Conservation (phyloP, 2,888 invertebrate genomes). For the Acanthococcus lagerstroemiae region DNA sequence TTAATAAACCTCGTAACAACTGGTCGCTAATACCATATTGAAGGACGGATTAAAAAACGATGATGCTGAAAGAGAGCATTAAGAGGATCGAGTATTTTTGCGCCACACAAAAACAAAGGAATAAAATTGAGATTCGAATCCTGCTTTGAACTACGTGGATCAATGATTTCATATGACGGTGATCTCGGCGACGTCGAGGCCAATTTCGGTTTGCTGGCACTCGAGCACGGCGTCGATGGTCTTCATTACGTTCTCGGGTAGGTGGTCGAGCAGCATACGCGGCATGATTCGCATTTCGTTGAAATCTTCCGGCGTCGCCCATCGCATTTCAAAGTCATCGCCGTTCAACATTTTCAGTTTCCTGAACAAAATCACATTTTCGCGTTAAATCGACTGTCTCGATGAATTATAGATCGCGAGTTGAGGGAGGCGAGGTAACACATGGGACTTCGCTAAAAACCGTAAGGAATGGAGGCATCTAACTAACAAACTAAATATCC, state of each 20-base stretch:
- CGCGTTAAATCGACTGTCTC: background rate
- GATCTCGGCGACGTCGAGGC: conserved; percentile 37
- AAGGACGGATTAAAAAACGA: conserved; percentile 13
- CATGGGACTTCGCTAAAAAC: background rate
- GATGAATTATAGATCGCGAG: background rate
- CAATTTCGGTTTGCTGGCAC: conserved; percentile 41
- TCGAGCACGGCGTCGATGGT: conserved; percentile 55
- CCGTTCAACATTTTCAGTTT: conserved; percentile 49
- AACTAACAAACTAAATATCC: too few relatives aligned
- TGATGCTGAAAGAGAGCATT: conserved; percentile 12
- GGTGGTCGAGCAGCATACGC: conserved; percentile 73
- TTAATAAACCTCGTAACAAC: background rate
- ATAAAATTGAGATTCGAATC: background rate
- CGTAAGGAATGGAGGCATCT: too few relatives aligned
- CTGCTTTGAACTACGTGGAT: background rate
- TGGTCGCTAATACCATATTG: background rate
- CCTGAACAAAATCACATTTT: conserved; percentile 41
- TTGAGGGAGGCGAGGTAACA: background rate
- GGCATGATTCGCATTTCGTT: conserved; percentile 74
- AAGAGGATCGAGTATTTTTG: background rate
- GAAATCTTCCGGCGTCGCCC: conserved; percentile 70
- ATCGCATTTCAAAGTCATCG: conserved; percentile 63
- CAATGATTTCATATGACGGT: conserved; percentile 33
- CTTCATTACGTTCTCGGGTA: conserved; percentile 66
- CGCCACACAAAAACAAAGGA: too few relatives aligned